These are phyloP conservation scores for Porites australiensis DNA, from an alignment of 64 coral and sea anemone genomes.

Conservation along the genomic window DNA sequence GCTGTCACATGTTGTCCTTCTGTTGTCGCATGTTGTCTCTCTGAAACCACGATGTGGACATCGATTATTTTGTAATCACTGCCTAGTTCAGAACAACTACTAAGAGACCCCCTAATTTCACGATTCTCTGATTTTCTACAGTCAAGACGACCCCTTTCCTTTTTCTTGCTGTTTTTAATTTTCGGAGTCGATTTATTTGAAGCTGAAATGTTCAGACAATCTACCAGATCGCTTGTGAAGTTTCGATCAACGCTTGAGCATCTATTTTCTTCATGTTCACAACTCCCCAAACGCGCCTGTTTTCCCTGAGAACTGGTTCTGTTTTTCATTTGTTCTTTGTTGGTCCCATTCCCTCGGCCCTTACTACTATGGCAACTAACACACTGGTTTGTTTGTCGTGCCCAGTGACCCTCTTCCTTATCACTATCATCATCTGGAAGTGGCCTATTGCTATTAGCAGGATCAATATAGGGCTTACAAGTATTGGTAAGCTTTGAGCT, in stretches of 20 bases:
- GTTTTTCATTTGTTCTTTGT: neutral
- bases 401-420: constrained; percentile 13
- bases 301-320: neutral
- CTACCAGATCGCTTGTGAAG: neutral
- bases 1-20: neutral
- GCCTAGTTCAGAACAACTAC: neutral
- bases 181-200: neutral
- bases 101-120: neutral
- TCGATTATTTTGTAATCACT: neutral
- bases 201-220: neutral
- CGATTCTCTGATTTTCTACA: too few relatives aligned
- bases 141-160: neutral
- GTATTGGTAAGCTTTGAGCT: neutral
- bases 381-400: neutral
- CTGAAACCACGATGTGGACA: neutral
- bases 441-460: neutral
- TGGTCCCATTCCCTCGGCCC: neutral
- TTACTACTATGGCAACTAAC: neutral
- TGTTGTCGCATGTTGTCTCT: neutral
- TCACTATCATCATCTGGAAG: neutral
- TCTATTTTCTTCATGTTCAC: neutral
- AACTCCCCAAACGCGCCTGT: neutral
- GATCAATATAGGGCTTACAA: constrained; percentile 18
- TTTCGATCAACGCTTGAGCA: neutral
- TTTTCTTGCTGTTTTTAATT: neutral